Conservation (phyloP, 2,797 vertebrate genomes). For the Centropyge bicolor region DNA sequence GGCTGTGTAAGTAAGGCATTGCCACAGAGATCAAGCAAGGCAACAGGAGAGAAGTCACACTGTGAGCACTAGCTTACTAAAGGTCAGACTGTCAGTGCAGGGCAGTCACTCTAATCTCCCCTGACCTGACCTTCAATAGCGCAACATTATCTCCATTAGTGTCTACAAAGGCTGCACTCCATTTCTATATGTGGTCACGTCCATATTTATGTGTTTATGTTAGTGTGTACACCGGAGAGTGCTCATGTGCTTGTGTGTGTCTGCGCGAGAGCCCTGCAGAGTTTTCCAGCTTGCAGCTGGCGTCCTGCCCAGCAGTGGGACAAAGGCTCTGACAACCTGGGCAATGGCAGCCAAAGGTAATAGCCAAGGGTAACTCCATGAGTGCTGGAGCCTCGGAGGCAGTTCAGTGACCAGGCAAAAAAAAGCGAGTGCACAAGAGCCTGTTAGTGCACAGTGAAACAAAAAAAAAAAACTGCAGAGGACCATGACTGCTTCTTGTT, state of each 20-base stretch:
- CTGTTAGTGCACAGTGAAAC: conserved; percentile 30
- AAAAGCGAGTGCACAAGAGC: conserved; percentile 41
- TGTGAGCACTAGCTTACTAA: conserved; percentile 73
- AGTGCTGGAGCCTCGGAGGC: conserved; percentile 49
- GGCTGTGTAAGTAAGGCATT: conserved; percentile 30
- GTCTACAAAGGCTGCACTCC: conserved; percentile 56
- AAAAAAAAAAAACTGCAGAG: conserved; percentile 42
- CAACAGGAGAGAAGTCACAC: conserved; percentile 56
- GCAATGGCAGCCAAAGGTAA: conserved; percentile 67
- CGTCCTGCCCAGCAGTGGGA: conserved; percentile 56
- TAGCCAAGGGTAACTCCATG: conserved; percentile 61
- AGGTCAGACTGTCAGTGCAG: conserved; percentile 80
- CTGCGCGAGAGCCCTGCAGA: conserved; percentile 25
- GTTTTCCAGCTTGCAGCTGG: conserved; percentile 58
- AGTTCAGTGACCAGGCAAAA: conserved; percentile 50
- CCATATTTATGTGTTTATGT: conserved; percentile 40
- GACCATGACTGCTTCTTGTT: conserved; percentile 41
- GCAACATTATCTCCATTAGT: conserved; percentile 77
- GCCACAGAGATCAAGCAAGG: conserved; percentile 45
- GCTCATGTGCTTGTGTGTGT: conserved; percentile 20
- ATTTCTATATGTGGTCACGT: conserved; percentile 38
- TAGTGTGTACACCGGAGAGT: conserved; percentile 32
- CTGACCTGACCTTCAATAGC: conserved; percentile 75
- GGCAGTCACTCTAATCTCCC: conserved; percentile 73
- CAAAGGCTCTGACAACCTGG: conserved; percentile 63